Evolutionary conservation across 2,113 vertebrate genomes (phyloP), one percentile per base, ranked within the genome.

Genomic region (Trematocara macrostoma): DNA sequence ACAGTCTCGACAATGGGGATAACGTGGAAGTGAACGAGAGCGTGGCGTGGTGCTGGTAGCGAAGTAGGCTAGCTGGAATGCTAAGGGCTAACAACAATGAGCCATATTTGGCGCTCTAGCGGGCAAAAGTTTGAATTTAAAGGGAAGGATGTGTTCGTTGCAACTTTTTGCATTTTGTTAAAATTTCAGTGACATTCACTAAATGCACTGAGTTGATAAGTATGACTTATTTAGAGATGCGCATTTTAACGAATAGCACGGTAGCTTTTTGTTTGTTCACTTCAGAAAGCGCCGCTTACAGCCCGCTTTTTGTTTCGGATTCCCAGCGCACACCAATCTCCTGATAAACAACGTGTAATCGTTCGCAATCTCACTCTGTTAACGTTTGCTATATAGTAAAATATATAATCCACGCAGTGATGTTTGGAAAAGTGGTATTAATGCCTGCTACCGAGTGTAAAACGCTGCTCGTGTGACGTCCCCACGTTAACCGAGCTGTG

Each of bases 81-180:
- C 93, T 94, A 96, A 93, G 57, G 38, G 93, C 95, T 96, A 96
- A 96, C 93, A 96, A 96, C 95, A 96, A 96, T 95, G 88, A 94
- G 69, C 84, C 89, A 80, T 85, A 85, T 96, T 96, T 96, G 96
- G 95, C 96, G 96, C 96, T 96, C 90, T 69, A 67, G 79, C 57
- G 84, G 87, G 78, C 56, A 80, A 93, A 95, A 96, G 95, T 96
- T 96, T 85, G 71, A 89, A 90, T 89, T 93, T 90, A 93, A 93
- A 92, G 82, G 78, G 42, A 57, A 40, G 42, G 49, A 35, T 38
- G 35, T 1, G 3, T 8, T 9, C 11, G 9, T 47, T n/a, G 23
- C 23, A 9, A 71, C 49, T 85, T 84, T 84, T 26, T 45, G 8
- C 2, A 3, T 64, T 55, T 42, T 9, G 5, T 38, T 38, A 6